Evolutionary conservation across 2,113 vertebrate genomes (phyloP).

Genomic region (Anoplopoma fimbria): DNA sequence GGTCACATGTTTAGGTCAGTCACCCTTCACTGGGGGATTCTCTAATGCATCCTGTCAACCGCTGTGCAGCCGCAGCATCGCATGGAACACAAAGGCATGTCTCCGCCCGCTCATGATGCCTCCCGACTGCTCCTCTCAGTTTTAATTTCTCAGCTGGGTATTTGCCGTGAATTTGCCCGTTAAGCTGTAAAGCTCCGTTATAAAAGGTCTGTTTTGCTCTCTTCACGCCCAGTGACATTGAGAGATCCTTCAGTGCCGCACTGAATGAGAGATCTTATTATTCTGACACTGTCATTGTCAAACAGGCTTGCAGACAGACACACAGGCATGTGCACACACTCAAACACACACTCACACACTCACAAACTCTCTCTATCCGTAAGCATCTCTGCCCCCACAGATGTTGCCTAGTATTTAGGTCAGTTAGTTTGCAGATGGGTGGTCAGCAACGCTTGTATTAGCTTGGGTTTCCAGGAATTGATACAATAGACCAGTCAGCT

Average conservation of each 20-base stretch:
- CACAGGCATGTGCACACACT: background rate
- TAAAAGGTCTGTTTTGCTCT: conserved; percentile 44
- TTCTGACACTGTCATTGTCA: conserved; percentile 60
- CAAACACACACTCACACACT: background rate
- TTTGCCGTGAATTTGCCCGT: conserved; percentile 46
- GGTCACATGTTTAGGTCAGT: conserved; percentile 82
- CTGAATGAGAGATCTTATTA: conserved; percentile 53
- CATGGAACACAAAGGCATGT: conserved; percentile 49
- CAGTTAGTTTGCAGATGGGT: conserved; percentile 79
- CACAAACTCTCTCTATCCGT: conserved; percentile 34
- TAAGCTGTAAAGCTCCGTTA: conserved; percentile 28
- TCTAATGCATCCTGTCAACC: conserved; percentile 78
- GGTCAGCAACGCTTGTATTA: conserved; percentile 67
- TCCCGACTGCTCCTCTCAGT: conserved; percentile 54
- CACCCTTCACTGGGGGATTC: conserved; percentile 74
- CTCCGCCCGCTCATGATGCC: conserved; percentile 40
- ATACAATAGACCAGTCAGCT: conserved; percentile 73
- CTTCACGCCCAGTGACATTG: conserved; percentile 48
- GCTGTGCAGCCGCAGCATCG: conserved; percentile 55
- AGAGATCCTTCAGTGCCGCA: conserved; percentile 46
- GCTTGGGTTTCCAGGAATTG: conserved; percentile 73
- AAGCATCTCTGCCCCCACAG: conserved; percentile 71
- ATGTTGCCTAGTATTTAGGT: conserved; percentile 81
- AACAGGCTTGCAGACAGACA: conserved; percentile 33
- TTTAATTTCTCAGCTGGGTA: conserved; percentile 47